Conservation (phyloP, 2,113 vertebrate genomes). For the Crotalus tigris region DNA sequence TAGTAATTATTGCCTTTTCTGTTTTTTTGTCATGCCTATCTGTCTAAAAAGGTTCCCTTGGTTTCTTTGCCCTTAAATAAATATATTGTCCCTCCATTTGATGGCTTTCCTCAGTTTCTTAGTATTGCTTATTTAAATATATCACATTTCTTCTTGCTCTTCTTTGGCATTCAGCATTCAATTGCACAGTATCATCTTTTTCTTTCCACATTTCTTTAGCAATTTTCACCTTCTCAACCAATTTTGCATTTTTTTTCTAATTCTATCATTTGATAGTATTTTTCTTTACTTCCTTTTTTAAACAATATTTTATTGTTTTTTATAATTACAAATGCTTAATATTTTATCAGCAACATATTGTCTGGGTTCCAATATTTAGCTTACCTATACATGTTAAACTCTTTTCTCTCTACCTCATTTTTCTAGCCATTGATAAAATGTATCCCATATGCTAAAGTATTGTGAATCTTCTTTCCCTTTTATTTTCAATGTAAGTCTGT, state of each 20-base stretch:
- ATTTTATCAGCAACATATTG: no score
- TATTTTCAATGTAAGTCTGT: no score
- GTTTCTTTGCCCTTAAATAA: not conserved
- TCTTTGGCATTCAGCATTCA: not conserved
- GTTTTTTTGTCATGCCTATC: not conserved
- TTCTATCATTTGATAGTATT: not conserved
- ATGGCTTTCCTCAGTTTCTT: not conserved
- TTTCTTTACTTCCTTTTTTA: not conserved
- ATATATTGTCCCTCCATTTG: not conserved
- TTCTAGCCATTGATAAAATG: no score
- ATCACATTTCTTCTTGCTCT: not conserved
- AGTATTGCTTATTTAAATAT: not conserved
- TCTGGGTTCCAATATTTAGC: no score
- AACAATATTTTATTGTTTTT: not conserved
- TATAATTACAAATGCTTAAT: no score
- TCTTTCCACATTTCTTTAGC: not conserved
- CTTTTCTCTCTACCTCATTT: no score
- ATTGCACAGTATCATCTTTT: not conserved
- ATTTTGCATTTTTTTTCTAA: not conserved
- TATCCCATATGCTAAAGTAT: no score
- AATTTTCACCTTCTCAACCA: not conserved
- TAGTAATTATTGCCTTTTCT: not conserved
- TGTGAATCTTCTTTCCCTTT: no score
- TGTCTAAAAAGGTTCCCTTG: not conserved
- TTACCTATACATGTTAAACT: no score